phyloP scores from a whole-genome alignment of 2,797 vertebrate genomes.

The Acanthurus lineatus region DNA sequence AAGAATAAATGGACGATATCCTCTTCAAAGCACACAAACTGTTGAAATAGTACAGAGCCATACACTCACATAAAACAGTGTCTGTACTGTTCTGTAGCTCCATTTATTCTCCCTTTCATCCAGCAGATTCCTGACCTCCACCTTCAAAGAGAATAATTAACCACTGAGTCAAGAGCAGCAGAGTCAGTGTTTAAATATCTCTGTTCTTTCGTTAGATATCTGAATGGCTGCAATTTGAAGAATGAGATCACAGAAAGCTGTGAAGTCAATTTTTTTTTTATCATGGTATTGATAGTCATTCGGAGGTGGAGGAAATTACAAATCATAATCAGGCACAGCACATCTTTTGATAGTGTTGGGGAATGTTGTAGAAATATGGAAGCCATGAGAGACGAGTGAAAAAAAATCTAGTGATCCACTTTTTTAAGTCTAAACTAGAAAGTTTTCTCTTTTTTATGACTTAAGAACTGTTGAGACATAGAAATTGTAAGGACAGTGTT shows the following conservation, averaged over 20 bases:
- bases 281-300: background rate
- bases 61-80: background rate
- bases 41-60: constrained; percentile 8
- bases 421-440: no score
- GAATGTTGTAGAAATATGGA: background rate
- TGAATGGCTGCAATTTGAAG: constrained; percentile 16
- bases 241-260: constrained; percentile 8
- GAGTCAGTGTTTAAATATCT: constrained; percentile 41
- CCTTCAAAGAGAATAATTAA: constrained; percentile 66
- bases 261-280: constrained; percentile 13
- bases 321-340: background rate
- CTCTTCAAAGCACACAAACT: constrained; percentile 29
- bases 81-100: constrained; percentile 17
- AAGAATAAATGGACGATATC: constrained; percentile 29
- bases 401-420: no score
- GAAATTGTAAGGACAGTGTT: no score
- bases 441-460: no score
- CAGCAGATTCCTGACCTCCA: constrained; percentile 38
- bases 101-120: constrained; percentile 45
- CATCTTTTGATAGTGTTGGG: background rate
- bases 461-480: no score
- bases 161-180: constrained; percentile 33
- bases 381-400: no score
- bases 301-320: background rate
- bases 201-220: constrained; percentile 22